Conservation (phyloP, 2,113 vertebrate species). For the Carlito syrichta region DNA sequence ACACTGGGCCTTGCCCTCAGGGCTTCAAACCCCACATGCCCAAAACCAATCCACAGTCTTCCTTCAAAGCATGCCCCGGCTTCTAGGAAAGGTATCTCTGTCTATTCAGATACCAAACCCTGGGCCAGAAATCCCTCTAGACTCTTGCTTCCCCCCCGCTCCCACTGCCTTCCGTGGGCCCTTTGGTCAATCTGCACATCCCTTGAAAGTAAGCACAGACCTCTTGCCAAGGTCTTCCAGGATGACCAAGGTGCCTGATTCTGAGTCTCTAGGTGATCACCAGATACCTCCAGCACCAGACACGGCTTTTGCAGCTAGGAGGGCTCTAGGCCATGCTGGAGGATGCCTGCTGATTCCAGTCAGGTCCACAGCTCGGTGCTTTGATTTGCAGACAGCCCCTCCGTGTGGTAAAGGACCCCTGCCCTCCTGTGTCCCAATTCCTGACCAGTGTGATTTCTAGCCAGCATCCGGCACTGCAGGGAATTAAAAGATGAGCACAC, state of each 20-base stretch:
- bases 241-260: neutral
- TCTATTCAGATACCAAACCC: neutral
- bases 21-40: neutral
- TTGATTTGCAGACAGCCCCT: accelerated
- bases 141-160: neutral
- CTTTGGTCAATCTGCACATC: accelerated
- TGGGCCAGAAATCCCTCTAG: accelerated
- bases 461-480: no score
- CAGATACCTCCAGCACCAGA: neutral
- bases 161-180: no score
- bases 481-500: neutral
- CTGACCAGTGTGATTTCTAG: neutral
- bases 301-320: neutral
- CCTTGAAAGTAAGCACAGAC: neutral
- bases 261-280: no score
- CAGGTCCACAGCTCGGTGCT: no score
- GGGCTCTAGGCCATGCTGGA: neutral
- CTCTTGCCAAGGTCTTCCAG: neutral
- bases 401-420: no score
- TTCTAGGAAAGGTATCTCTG: neutral
- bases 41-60: neutral
- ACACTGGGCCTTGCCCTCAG: no score
- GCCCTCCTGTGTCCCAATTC: neutral
- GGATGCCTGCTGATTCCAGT: no score
- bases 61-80: accelerated